A percentile compares a stretch with the other conserved stretches of the same genome.
Evolutionary conservation across 2,888 invertebrate genomes (phyloP).

Genomic region (Drosophila neutralis): DNA sequence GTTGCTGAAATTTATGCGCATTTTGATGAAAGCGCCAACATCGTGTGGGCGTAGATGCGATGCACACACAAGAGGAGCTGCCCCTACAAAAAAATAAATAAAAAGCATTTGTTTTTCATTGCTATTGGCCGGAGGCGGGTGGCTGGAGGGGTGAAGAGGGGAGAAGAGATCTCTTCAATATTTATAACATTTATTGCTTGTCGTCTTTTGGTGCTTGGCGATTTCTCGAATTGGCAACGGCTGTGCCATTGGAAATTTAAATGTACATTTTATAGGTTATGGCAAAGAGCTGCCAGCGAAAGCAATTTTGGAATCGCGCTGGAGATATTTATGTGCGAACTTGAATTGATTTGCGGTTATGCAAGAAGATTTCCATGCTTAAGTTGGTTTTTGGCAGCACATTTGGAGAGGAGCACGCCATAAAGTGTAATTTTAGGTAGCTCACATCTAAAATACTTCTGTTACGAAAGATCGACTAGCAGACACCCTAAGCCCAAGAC

Average conservation of each 20-base stretch:
- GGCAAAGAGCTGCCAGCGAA: conserved; percentile 27
- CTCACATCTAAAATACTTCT: neutral
- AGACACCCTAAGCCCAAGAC: neutral
- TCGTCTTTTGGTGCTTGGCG: conserved; percentile 49
- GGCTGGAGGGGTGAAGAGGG: neutral
- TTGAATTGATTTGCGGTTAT: conserved; percentile 38
- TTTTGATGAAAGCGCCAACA: conserved; percentile 74
- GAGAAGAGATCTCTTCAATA: conserved; percentile 51
- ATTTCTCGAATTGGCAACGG: conserved; percentile 48
- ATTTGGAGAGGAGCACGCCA: neutral
- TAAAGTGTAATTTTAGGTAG: neutral
- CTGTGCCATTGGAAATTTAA: conserved; percentile 52
- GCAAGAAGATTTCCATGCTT: conserved; percentile 29
- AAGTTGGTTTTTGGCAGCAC: neutral
- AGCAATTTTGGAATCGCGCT: conserved; percentile 41
- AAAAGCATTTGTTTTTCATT: conserved; percentile 25
- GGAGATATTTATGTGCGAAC: conserved; percentile 27
- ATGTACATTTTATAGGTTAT: conserved; percentile 32
- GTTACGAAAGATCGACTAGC: neutral
- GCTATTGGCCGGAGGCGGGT: neutral
- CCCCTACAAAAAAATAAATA: neutral
- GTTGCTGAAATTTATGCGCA: conserved; percentile 73
- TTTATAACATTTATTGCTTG: conserved; percentile 66
- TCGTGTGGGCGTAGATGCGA: conserved; percentile 64
- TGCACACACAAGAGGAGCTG: conserved; percentile 15